Evolutionary conservation across 1,140 invertebrate genomes (phyloP), one percentile per base, ranked within the genome.

Genomic region (Rhagoletis pomonella): DNA sequence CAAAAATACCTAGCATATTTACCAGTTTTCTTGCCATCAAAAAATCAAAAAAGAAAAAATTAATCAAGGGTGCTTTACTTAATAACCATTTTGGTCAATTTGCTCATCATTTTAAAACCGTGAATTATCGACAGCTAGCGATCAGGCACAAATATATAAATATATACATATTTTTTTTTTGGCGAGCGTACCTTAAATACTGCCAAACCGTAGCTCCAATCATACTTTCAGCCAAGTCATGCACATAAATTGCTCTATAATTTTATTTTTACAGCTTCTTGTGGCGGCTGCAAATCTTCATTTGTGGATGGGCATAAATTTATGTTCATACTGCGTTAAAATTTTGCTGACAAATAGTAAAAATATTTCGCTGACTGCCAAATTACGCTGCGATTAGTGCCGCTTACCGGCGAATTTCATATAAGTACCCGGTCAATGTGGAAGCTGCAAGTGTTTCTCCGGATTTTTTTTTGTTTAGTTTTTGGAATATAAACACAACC

Each of bases 231-330:
- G 47, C 64, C 91, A 86, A 91, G 88, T 91, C 91, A 91, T 91
- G 90, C 91, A 91, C 91, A 91, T 91, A 91, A 91, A 91, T 91
- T 91, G 91, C 91, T 91, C 91, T 90, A 91, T 91, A 91, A 91
- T 91, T 91, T 91, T 91, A 91, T 91, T 91, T 91, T 88, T 90
- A 89, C 90, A 91, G 91, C 91, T 90, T 89, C 62, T 7, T 50
- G 58, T 59, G 58, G 50, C 73, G 47, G 73, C 67, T 73, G 67
- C 42, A 73, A 85, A 85, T 44, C 29, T 85, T 39, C 12, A 7
- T 58, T 84, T 55, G 6, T 1, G 14, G 39, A 0, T 50, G 0
- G 42, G 42, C 44, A 42, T 29, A 29, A 14, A 55, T 19, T 10
- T 42, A 67, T 4, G 1, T 44, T 3, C 39, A 69, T 42, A 42